Conservation (phyloP, 1,140 invertebrate genomes). For the Musca vetustissima region DNA sequence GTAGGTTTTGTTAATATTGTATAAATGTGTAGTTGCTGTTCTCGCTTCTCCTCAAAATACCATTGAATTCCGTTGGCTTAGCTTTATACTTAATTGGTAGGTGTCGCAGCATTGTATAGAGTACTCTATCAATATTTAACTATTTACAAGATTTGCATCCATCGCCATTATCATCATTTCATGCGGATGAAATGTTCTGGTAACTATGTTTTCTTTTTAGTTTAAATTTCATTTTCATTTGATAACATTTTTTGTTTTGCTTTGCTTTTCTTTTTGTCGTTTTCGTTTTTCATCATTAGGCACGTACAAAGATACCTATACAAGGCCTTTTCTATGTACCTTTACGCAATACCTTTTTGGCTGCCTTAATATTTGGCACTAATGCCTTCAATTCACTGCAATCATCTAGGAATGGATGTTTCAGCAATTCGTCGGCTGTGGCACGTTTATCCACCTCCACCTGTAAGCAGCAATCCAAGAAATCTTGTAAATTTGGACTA, state of each 20-base stretch:
- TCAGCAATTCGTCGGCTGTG: constrained; percentile 80
- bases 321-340: constrained; percentile 19
- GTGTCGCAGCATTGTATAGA: no score
- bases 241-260: neutral
- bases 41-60: no score
- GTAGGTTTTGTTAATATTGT: no score
- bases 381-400: constrained; percentile 82
- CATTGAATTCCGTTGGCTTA: no score
- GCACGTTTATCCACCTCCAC: constrained; percentile 88
- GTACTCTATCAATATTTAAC: no score
- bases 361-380: constrained; percentile 88
- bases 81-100: no score
- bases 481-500: constrained; percentile 76
- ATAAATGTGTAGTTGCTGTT: no score
- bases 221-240: neutral
- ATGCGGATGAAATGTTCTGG: constrained; percentile 9
- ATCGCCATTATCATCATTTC: neutral
- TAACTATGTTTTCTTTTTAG: no score
- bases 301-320: constrained; percentile 16
- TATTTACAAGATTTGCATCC: no score
- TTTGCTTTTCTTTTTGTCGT: neutral
- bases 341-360: constrained; percentile 57
- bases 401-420: constrained; percentile 85
- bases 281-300: no score
- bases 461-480: constrained; percentile 88